Evolutionary conservation across 2,113 vertebrate species (phyloP), one percentile per base, ranked within the genome.

Genomic region (Pelmatolapia mariae): DNA sequence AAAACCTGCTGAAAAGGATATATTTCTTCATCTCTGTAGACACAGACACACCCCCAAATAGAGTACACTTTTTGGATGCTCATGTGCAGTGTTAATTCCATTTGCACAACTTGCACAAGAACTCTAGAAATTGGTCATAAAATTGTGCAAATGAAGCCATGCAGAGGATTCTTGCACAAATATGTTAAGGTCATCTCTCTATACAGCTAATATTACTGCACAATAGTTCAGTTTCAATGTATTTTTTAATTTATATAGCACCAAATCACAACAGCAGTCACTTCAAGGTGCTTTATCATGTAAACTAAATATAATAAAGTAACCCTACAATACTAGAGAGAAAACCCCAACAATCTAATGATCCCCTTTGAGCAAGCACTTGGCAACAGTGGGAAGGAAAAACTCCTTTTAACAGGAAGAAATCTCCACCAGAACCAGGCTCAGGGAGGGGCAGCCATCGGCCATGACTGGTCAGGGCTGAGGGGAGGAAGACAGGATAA

Each of bases 41-140:
- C 9, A 59, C 22, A 56, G 0, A 54, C 19, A 52, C 54, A 2
- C 22, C 0, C 22, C 24, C 56, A 15, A 2, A 29, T 16, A 63
- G 2, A 22, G 22, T 3, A 47, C 16, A 19, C 43, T 50, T 50
- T 78, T 19, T 31, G 26, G 43, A 47, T 31, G 24, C 71, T 50
- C 45, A 50, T 12, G 26, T 8, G 71, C 16, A 4, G 6, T 8
- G 26, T 4, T 8, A 33, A 52, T 31, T 33, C 45, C 18, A 31
- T 33, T 52, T 38, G 15, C 33, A 38, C 6, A 66, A n/a, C 18
- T 38, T 10, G 26, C 26, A 59, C 57, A 12, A 57, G 2, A 18
- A 81, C 50, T 22, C 31, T 22, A 61, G 8, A 53, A 12, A 31
- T 78, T 47, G 15, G 31, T n/a, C 71, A 71, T 59, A 78, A 68